Percentiles rank a stretch among this genome's conserved stretches.
These are phyloP conservation scores for Lordiphosa mommai DNA, from an alignment of 1,140 invertebrate species.

Conservation along the genomic window DNA sequence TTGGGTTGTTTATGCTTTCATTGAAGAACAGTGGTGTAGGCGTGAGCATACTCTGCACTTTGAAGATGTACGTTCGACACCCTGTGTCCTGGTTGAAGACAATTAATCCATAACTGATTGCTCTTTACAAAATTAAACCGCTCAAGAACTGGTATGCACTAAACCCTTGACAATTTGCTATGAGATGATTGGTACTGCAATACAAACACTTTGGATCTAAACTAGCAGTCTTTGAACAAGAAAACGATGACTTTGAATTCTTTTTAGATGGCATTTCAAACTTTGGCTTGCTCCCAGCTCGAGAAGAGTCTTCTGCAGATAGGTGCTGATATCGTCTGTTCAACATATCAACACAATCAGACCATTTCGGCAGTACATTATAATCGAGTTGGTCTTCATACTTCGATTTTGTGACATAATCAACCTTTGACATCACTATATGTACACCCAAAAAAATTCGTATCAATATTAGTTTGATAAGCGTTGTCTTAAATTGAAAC, in stretches of 20 bases:
- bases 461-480: too few species aligned
- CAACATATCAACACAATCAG: neutral
- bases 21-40: neutral
- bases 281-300: neutral
- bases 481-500: too few species aligned
- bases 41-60: too few species aligned
- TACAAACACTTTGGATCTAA: neutral
- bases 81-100: too few species aligned
- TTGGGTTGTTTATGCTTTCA: neutral
- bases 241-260: too few species aligned
- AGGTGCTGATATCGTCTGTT: neutral
- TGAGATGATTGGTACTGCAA: neutral
- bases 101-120: neutral
- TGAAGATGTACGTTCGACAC: too few species aligned
- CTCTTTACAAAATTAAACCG: neutral
- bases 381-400: rapidly evolving
- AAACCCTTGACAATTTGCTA: neutral
- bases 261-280: neutral
- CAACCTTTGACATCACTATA: too few species aligned
- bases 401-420: too few species aligned
- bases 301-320: neutral
- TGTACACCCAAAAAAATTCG: too few species aligned
- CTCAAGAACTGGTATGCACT: neutral
- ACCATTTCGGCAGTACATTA: neutral
- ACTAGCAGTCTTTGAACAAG: too few species aligned